A percentile compares a stretch with the other conserved stretches of the same genome.
phyloP scores from a whole-genome alignment of 37 sponge, comb jelly and placozoan species.

The Eunapius fragilis region DNA sequence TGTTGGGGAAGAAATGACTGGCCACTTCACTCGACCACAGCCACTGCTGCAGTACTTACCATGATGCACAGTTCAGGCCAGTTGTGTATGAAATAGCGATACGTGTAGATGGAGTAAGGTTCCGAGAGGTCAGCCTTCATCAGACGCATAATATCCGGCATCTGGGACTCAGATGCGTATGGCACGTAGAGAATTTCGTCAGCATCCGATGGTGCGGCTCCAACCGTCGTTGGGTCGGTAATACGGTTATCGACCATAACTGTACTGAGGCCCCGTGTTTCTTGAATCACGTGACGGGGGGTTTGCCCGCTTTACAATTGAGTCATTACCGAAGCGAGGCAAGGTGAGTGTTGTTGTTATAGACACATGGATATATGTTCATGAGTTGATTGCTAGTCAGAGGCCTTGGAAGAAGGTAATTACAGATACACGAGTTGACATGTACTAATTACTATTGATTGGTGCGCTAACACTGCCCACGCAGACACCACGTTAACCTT shows the following conservation, averaged over 20 bases:
- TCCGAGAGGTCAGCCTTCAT: conserved; percentile 95
- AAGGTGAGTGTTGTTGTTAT: neutral
- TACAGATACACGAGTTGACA: too few relatives aligned
- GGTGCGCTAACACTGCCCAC: too few relatives aligned
- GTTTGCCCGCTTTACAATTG: neutral
- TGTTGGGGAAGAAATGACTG: neutral
- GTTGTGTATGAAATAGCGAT: conserved; percentile 97
- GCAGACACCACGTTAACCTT: too few relatives aligned
- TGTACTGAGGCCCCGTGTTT: neutral
- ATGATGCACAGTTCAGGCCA: conserved; percentile 94
- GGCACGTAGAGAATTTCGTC: conserved; percentile 63
- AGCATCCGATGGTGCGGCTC: neutral
- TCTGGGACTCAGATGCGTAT: conserved; percentile 82
- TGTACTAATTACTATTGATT: too few relatives aligned
- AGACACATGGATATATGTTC: neutral
- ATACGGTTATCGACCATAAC: neutral
- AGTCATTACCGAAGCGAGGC: neutral
- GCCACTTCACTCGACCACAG: neutral
- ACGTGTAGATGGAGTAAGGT: conserved; percentile 99
- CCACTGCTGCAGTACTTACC: conserved; percentile 21
- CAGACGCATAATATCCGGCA: conserved; percentile 87
- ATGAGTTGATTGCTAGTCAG: neutral
- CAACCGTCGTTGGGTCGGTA: neutral
- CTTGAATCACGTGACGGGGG: neutral
- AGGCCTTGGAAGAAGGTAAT: neutral